Percentiles rank a stretch among this genome's conserved stretches.
These are phyloP conservation scores for Nothura maculosa DNA, from an alignment of 2,797 vertebrate species.

Conservation along the genomic window DNA sequence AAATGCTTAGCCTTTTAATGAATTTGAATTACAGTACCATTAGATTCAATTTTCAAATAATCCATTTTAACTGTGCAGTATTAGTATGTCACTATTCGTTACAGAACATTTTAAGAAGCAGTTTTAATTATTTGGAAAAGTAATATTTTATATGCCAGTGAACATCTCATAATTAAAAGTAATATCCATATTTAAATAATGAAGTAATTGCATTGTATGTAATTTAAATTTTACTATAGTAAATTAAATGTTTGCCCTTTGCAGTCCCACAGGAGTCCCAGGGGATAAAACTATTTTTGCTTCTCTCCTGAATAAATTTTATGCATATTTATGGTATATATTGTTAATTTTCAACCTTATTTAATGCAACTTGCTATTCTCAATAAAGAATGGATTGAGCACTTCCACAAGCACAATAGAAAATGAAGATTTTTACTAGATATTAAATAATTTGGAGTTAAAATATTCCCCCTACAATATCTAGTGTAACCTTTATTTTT, in stretches of 20 bases:
- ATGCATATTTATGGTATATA: not conserved
- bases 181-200: constrained; percentile 14
- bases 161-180: constrained; percentile 22
- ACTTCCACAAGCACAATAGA: not conserved
- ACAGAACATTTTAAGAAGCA: constrained; percentile 43
- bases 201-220: not conserved
- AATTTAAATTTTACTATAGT: not conserved
- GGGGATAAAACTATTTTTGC: not conserved
- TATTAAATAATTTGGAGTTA: not conserved
- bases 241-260: not conserved
- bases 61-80: constrained; percentile 18
- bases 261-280: not conserved
- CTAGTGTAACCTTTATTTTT: not conserved
- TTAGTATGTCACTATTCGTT: constrained; percentile 38
- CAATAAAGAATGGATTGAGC: not conserved
- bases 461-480: not conserved
- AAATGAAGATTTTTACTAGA: not conserved
- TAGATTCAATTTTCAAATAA: constrained; percentile 64
- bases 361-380: not conserved
- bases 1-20: constrained; percentile 42
- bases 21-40: constrained; percentile 59
- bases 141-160: not conserved
- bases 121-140: constrained; percentile 68
- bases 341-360: not conserved
- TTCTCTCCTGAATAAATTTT: not conserved